These are phyloP conservation scores for Ceratina australensis DNA, from an alignment of 1,140 invertebrate genomes.

Conservation along the genomic window DNA sequence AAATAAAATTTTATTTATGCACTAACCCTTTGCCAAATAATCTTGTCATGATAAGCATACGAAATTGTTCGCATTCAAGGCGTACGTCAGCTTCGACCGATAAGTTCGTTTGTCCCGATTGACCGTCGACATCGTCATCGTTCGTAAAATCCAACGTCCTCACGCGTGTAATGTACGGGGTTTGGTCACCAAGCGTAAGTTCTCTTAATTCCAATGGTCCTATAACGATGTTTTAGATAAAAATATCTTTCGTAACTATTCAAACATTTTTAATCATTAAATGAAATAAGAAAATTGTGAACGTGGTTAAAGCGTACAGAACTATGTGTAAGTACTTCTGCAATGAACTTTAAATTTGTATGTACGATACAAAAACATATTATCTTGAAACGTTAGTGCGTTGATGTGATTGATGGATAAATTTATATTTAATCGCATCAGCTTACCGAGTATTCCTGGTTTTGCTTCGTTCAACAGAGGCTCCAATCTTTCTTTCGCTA, in stretches of 20 bases:
- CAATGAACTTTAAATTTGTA: too few relatives aligned
- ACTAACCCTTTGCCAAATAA: slow-evolving; percentile 79
- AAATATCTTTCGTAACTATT: background rate
- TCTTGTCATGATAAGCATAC: slow-evolving; percentile 79
- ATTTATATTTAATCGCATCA: too few relatives aligned
- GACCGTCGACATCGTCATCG: slow-evolving; percentile 62
- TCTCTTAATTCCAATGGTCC: slow-evolving; percentile 74
- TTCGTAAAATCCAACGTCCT: slow-evolving; percentile 71
- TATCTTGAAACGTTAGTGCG: too few relatives aligned
- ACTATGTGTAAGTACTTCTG: too few relatives aligned
- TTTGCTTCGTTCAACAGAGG: slow-evolving; percentile 79
- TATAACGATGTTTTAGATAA: slow-evolving; percentile 36
- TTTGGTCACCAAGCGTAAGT: slow-evolving; percentile 76
- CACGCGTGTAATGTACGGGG: slow-evolving; percentile 75
- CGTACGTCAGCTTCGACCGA: slow-evolving; percentile 79
- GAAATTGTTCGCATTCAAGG: slow-evolving; percentile 80
- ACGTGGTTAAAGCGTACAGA: too few relatives aligned
- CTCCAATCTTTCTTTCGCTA: slow-evolving; percentile 79
- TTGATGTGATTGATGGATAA: too few relatives aligned
- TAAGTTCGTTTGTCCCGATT: slow-evolving; percentile 70
- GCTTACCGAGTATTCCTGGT: slow-evolving; percentile 79
- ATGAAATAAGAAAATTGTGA: too few relatives aligned
- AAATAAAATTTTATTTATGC: background rate
- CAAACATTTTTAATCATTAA: too few relatives aligned
- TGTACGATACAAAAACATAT: too few relatives aligned